Base-by-base conservation (phyloP, 2,113 vertebrate species). In the Galeopterus variegatus region DNA sequence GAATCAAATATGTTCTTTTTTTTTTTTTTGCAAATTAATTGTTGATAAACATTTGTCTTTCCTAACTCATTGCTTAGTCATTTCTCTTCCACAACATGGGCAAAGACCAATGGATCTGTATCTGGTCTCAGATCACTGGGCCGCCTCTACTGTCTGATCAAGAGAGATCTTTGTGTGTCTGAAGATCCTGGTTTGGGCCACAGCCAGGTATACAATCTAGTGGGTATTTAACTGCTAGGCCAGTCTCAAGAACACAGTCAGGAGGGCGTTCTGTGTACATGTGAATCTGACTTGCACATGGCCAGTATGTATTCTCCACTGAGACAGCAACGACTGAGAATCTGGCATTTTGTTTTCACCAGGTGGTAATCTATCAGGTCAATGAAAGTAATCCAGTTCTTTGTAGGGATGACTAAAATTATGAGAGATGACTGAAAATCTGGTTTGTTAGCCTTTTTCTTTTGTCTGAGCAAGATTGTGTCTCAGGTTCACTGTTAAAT, bases 261-360 rank as follows among this genome's bases (percentile, higher is more conserved):
- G 3, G 15, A 64, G 21, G 62, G 4, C 5, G 23, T 2, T 5
- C 5, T 2, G 4, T 48, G 15, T 21, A 9, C 19, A 15, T 52
- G n/a, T 21, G n/a, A 48, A 64, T 69, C 31, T 52, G 36, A 33
- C 64, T 60, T 41, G 2, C 21, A 76, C 1, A 0, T 15, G 56
- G 21, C 28, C 26, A 31, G 9, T 54, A 23, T 12, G 5, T 62
- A 23, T 52, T 76, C 24, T 83, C 26, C 4, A 3, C 2, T 36
- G 26, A 5, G 69, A 11, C 21, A 17, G 28, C 12, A 15, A n/a
- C 19, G 21, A n/a, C 67, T 2, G 9, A 12, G 23, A 86, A 56
- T 8, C 19, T 69, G 28, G 6, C 3, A 6, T 31, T 96, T 80
- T 41, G 14, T 69, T 94, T 5, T 86, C n/a, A 41, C 21, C 2